Evolutionary conservation across 2,797 vertebrate genomes (phyloP), one percentile per base, ranked within the genome.

Genomic region (Labeo calbasu): DNA sequence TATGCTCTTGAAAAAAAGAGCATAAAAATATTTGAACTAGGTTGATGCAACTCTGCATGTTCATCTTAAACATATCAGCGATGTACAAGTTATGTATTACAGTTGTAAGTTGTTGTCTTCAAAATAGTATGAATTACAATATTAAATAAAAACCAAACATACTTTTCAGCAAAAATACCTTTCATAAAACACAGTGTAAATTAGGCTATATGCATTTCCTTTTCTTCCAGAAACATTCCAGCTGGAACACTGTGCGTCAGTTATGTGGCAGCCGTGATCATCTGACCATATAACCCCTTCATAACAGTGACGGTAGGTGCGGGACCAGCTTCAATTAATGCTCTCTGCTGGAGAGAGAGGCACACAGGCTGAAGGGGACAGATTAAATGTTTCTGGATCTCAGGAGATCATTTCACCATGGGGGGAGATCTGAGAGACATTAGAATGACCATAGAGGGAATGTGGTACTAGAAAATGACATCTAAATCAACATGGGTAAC

Each of bases 381-480:
- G 86, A 72, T 19, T 4, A 70, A 71, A 82, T 75, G 13, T 70
- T 83, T 86, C 55, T 84, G 68, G 55, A 72, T 48, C 85, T 79
- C 43, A 28, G 43, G 82, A 79, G 87, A 85, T 84, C 79, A 80
- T 76, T 86, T 86, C 82, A 79, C 85, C 63, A 61, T 79, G 75
- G 85, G 79, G 61, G 15, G 65, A 43, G 57, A 77, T 72, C 21
- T 51, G 11, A 43, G 5, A 46, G 81, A 63, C 72, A 36, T 53
- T 65, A 66, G 28, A 57, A n/a, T 51, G 46, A 14, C 25, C 55
- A 68, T 59, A 21, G 25, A 15, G 15, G 46, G 63, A 53, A 48
- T 23, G 21, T 32, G 25, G 51, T 48, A 12, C 53, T 25, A 50
- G 46, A 71, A 71, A 71, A 13, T 28, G 40, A 77, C 57, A 48